phyloP scores from a whole-genome alignment of 35 echinoderm and acorn worm genomes.

The Nesometra sesokonis region DNA sequence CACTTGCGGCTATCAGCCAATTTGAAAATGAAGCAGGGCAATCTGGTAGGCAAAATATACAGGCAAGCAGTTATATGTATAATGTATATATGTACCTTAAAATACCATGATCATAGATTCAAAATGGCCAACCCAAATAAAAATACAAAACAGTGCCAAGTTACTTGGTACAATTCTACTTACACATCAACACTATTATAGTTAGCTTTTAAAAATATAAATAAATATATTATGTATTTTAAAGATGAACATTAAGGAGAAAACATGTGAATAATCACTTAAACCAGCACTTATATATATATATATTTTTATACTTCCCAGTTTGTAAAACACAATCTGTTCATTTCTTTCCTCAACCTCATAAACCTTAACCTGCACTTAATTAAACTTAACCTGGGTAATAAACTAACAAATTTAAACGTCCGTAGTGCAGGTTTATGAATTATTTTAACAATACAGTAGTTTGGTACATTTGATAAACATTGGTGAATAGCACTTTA shows the following conservation, averaged over 20 bases:
- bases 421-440: too few relatives aligned
- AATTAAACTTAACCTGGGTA: too few relatives aligned
- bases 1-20: background rate
- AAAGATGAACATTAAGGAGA: background rate
- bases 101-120: background rate
- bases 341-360: too few relatives aligned
- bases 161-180: background rate
- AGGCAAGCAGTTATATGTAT: background rate
- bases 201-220: background rate
- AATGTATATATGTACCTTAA: background rate
- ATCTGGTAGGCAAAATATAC: background rate
- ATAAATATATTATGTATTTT: background rate
- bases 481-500: too few relatives aligned
- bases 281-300: too few relatives aligned
- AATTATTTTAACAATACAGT: too few relatives aligned
- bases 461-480: too few relatives aligned
- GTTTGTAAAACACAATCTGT: too few relatives aligned
- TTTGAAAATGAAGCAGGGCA: background rate
- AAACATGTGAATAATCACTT: too few relatives aligned
- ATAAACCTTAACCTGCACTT: too few relatives aligned
- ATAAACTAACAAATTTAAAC: too few relatives aligned
- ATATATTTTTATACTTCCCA: too few relatives aligned
- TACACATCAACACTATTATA: background rate
- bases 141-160: background rate
- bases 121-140: background rate